These are phyloP conservation scores for Pterocles gutturalis DNA, from an alignment of 2,113 vertebrate species.

Conservation along the genomic window DNA sequence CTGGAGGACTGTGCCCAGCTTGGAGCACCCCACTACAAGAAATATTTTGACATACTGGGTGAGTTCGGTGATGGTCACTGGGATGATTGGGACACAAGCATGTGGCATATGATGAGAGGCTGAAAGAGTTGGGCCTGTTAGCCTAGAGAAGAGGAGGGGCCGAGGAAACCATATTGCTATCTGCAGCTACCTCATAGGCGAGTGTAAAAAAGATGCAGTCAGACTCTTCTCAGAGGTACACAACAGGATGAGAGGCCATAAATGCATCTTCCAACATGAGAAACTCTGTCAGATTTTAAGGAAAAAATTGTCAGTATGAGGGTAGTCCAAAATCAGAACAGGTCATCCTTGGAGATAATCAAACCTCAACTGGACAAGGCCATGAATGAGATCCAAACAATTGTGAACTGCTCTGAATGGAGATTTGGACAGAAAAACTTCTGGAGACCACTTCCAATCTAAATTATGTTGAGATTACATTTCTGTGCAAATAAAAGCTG, in stretches of 20 bases:
- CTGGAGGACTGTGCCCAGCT: neutral
- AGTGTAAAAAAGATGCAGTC: neutral
- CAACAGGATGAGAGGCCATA: neutral
- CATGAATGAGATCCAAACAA: neutral
- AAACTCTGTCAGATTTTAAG: neutral
- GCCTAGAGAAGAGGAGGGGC: neutral
- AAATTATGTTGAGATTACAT: rapidly evolving
- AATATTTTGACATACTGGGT: neutral
- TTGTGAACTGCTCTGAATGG: neutral
- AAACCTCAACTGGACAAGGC: neutral
- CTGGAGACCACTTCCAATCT: neutral
- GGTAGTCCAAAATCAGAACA: neutral
- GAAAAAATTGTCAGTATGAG: neutral
- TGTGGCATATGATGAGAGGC: rapidly evolving
- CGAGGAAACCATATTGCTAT: neutral
- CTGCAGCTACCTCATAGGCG: neutral
- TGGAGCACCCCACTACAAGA: neutral
- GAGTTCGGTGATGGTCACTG: neutral
- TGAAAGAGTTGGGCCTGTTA: neutral
- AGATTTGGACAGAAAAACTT: neutral
- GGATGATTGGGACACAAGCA: neutral
- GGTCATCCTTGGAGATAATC: neutral
- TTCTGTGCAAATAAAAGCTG: neutral
- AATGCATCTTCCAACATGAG: neutral
- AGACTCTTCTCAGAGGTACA: neutral